A percentile compares a stretch with the other conserved stretches of the same genome.
phyloP scores from a whole-genome alignment of 2,797 vertebrate species.

The Myoxocephalus aenaeus region DNA sequence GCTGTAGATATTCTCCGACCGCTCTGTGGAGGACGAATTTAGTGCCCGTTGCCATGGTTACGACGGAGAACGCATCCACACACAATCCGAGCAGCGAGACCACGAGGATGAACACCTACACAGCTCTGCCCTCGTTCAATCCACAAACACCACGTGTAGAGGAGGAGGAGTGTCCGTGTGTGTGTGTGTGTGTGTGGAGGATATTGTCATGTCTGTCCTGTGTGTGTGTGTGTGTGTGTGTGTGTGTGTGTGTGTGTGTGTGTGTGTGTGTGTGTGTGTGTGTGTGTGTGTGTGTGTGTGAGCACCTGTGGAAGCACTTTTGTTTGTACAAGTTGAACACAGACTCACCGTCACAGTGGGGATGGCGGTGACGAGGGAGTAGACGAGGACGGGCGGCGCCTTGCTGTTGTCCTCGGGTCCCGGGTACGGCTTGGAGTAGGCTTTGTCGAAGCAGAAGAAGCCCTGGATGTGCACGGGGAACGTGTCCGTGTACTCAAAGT shows the following conservation, averaged over 20 bases:
- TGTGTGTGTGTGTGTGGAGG: constrained; percentile 1
- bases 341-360: constrained; percentile 90
- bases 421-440: constrained; percentile 91
- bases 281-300: constrained; percentile 15
- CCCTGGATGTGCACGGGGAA: constrained; percentile 93
- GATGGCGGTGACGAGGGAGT: constrained; percentile 91
- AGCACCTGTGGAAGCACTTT: constrained; percentile 60
- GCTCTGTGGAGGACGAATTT: constrained; percentile 76
- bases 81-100: constrained; percentile 70
- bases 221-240: constrained; percentile 16
- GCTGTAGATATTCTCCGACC: constrained; percentile 56
- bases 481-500: constrained; percentile 95
- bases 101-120: constrained; percentile 79
- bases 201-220: background rate
- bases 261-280: constrained; percentile 5
- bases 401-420: constrained; percentile 92
- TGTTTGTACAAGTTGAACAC: constrained; percentile 42
- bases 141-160: constrained; percentile 70
- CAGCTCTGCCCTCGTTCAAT: constrained; percentile 55
- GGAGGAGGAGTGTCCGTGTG: constrained; percentile 31
- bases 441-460: constrained; percentile 94
- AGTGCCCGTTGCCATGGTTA: constrained; percentile 82
- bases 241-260: constrained; percentile 9
- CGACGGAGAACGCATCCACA: constrained; percentile 69
- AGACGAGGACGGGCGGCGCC: constrained; percentile 91